Evolutionary conservation across 2,888 invertebrate genomes (phyloP), one percentile per base, ranked within the genome.

Genomic region (Pheosia gnoma): DNA sequence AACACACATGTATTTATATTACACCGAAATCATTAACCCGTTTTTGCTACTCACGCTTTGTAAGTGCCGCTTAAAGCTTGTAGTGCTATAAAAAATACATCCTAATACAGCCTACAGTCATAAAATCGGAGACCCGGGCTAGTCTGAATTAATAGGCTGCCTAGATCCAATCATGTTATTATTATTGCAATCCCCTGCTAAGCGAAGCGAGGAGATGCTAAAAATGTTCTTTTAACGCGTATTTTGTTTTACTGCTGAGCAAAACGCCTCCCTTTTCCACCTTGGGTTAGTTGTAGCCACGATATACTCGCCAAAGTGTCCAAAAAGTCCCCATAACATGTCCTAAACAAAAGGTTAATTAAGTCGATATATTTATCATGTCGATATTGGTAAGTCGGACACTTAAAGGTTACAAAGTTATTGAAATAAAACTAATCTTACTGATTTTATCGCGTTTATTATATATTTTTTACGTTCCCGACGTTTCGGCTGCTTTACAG

Each of bases 161-260:
- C 55, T 55, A 55, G 55, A 55, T 55, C 37, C n/a, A 55, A 55
- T 55, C 55, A 55, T 55, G 4, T 39, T 10, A 10, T 55, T 38
- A 39, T 11, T 11, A 11, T 10, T 11, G 55, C 39, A 6, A 6
- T 37, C 36, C 53, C 7, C 2, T 51, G 25, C 25, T 25, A 25
- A 51, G 25, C 51, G 25, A 51, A 51, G 25, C 51, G 49, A n/a
- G 13, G 6, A 51, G 13, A 51, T 51, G 9, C 25, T 25, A 25
- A 25, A 25, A 25, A 25, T 25, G 25, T 25, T 25, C 2, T 25
- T 25, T 25, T 25, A 25, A 25, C 25, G 25, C 25, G 2, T 25
- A 25, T 25, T 1, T 25, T 25, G 25, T 25, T 25, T 25, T 2
- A 25, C 0, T 25, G 25, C 25, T 25, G 25, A 25, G 25, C 2